Conservation (phyloP, 2,113 vertebrate genomes). For the Odontophorus gujanensis region DNA sequence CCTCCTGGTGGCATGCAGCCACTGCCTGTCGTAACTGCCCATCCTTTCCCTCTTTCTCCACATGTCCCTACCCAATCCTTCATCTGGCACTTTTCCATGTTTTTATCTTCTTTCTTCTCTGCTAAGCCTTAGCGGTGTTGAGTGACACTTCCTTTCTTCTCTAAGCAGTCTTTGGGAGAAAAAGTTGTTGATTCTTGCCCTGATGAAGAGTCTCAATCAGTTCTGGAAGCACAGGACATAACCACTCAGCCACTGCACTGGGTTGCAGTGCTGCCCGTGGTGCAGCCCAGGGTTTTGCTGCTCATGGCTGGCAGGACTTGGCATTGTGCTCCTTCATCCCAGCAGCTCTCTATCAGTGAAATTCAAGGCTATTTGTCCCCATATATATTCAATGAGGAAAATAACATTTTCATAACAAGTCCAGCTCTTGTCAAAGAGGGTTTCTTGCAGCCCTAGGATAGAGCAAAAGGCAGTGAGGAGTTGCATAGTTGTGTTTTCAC, state of each 20-base stretch:
- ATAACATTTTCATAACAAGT: conserved; percentile 22
- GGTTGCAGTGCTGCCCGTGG: rapidly evolving
- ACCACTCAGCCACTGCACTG: rapidly evolving
- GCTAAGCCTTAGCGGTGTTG: background rate
- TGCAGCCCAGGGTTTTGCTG: background rate
- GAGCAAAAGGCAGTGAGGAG: background rate
- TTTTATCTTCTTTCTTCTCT: background rate
- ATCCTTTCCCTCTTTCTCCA: background rate
- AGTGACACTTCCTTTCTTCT: background rate
- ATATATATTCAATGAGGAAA: conserved; percentile 4
- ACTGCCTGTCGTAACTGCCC: background rate
- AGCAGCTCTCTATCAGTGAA: background rate
- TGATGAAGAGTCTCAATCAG: background rate
- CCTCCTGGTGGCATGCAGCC: background rate
- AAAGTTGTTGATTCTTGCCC: background rate
- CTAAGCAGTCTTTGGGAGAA: background rate
- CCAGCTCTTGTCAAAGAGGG: background rate
- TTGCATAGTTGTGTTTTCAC: background rate
- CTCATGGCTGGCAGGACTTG: background rate
- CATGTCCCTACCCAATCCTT: background rate
- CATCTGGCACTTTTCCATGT: background rate
- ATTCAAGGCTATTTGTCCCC: background rate
- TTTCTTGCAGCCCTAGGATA: background rate
- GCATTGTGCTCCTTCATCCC: background rate
- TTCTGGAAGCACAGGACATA: background rate